Evolutionary conservation across 1,140 invertebrate genomes (phyloP), one percentile per base, ranked within the genome.

Genomic region (Ridgeia piscesae): DNA sequence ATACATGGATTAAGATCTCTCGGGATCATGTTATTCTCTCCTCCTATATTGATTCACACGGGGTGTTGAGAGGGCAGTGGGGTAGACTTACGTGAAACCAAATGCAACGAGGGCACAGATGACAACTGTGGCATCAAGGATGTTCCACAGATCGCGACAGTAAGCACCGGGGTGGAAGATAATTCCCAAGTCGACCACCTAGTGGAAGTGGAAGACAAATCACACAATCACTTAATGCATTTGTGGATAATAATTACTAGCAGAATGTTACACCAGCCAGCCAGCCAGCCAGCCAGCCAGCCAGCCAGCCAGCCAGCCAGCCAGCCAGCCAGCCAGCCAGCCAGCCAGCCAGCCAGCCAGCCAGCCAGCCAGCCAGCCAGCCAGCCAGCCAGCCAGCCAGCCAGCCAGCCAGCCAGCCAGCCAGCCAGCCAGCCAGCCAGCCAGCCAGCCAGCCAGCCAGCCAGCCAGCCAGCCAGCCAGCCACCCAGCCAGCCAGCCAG

Each of bases 101-200:
- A 99, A 99, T 95, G 99, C 99, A 94, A 99, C 98, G 93, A 98
- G 97, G 94, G 99, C 99, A 97, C 99, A 99, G 94, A 99, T 98
- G 93, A 99, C 99, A 94, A 99, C 99, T 93, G 99, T 98, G 94
- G 99, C 99, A 96, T 99, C 99, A 97, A 99, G 98, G 94, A 97
- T 97, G 95, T 97, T 97, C 97, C 97, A 97, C 91, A 97, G 95
- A 95, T 97, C 97, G 94, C 97, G 96, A 95, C 97, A 97, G 95
- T 97, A 97, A 94, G 99, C 98, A 95, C 98, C 98, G 93, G 98
- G 98, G 96, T 99, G 99, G 94, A 99, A 97, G 95, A 99, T 97
- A 93, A 99, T 97, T 93, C 99, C 99, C 95, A 99, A 97, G 97
- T 99, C 99, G 96, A 99, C 97, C 94, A 99, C 98, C 97, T 99